Conservation (phyloP, 2,888 invertebrate genomes). For the Drosophila nigritarsus region DNA sequence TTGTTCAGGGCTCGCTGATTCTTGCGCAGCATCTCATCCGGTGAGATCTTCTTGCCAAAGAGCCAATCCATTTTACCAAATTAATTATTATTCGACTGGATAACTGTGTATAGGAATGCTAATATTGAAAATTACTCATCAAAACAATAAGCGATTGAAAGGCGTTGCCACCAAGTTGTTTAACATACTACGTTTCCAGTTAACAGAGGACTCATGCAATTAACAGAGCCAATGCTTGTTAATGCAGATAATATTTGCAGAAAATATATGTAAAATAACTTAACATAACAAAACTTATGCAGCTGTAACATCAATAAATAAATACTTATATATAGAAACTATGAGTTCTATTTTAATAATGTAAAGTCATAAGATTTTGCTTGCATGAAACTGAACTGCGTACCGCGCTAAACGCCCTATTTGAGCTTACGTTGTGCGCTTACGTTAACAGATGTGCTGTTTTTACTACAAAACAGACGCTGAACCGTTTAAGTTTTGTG, state of each 20-base stretch:
- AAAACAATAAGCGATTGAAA: constrained; percentile 39
- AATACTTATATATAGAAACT: not conserved
- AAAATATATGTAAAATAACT: not conserved
- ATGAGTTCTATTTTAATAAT: not conserved
- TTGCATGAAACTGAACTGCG: constrained; percentile 16
- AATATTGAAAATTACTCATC: constrained; percentile 57
- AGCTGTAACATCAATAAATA: not conserved
- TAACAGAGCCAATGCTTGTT: constrained; percentile 8
- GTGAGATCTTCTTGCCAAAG: constrained; percentile 97
- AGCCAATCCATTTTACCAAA: constrained; percentile 93
- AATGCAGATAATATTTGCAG: not conserved
- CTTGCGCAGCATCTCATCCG: constrained; percentile 98
- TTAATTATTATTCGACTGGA: constrained; percentile 34
- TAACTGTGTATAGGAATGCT: constrained; percentile 30
- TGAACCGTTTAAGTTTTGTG: constrained; percentile 4
- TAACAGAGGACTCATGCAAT: constrained; percentile 16
- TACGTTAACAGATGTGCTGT: constrained; percentile 27
- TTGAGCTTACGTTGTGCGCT: constrained; percentile 21
- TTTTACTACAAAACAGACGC: constrained; percentile 27
- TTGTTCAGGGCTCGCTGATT: constrained; percentile 99
- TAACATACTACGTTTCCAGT: constrained; percentile 1
- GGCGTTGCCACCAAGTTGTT: constrained; percentile 39
- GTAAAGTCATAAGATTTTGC: not conserved
- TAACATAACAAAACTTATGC: not conserved
- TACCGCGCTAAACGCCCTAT: constrained; percentile 21